Evolutionary conservation across 2,113 vertebrate genomes (phyloP).

Genomic region (Fulica atra): DNA sequence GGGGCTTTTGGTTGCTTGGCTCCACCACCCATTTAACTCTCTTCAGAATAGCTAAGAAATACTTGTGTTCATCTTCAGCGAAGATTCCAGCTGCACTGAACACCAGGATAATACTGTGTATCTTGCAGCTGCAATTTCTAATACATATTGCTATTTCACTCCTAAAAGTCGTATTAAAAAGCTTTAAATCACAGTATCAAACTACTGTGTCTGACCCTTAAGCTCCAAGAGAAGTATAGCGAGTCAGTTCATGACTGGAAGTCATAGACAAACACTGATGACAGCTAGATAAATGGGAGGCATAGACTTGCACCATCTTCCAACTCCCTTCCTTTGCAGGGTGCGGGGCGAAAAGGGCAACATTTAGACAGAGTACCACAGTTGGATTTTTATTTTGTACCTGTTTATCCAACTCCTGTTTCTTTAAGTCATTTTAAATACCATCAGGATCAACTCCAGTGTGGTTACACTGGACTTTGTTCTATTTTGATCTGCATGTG

Average conservation of each 20-base stretch:
- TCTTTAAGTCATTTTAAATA: background rate
- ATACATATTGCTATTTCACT: background rate
- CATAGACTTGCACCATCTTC: background rate
- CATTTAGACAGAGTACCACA: background rate
- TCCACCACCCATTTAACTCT: background rate
- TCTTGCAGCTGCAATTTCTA: background rate
- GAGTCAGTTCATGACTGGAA: background rate
- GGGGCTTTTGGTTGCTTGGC: background rate
- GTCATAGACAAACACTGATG: background rate
- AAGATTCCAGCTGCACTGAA: background rate
- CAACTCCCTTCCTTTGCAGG: background rate
- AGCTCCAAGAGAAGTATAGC: background rate
- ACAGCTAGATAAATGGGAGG: background rate
- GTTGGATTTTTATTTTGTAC: background rate
- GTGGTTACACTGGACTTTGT: background rate
- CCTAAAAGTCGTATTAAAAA: background rate
- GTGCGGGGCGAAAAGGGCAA: background rate
- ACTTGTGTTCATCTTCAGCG: background rate
- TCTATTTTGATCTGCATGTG: background rate
- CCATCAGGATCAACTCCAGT: background rate
- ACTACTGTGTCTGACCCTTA: accelerated
- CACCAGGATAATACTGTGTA: accelerated
- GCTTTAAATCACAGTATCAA: background rate
- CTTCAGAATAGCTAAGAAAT: background rate
- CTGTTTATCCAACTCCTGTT: background rate